phyloP scores from a whole-genome alignment of 2,797 vertebrate species.

The Sebastes flavidus region DNA sequence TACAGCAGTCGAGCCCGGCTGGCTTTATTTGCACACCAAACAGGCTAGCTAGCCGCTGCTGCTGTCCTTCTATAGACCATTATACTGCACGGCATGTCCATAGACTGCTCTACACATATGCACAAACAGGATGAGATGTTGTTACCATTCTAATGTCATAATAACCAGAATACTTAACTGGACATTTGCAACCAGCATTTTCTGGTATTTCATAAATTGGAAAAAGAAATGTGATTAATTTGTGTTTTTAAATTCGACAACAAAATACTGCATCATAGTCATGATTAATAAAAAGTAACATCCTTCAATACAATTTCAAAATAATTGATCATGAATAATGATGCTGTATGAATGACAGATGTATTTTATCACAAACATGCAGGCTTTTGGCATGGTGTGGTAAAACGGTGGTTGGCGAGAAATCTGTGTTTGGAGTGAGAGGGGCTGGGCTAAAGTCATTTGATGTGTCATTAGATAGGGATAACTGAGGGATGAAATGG shows the following conservation, averaged over 20 bases:
- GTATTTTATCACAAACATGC: neutral
- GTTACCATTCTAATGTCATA: neutral
- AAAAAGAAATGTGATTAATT: neutral
- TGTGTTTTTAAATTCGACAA: no score
- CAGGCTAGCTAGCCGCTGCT: constrained; percentile 67
- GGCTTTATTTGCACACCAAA: constrained; percentile 85
- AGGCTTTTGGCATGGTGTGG: neutral
- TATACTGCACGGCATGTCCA: constrained; percentile 49
- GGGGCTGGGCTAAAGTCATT: neutral
- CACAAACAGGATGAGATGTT: constrained; percentile 5
- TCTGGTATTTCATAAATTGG: neutral
- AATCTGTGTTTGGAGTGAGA: neutral
- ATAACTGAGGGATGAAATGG: neutral
- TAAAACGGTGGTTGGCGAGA: neutral
- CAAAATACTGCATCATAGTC: neutral
- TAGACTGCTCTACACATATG: constrained; percentile 31
- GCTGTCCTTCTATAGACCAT: constrained; percentile 43
- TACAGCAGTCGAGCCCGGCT: constrained; percentile 78
- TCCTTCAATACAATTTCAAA: neutral
- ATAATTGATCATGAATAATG: neutral
- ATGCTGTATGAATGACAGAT: neutral
- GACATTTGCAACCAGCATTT: neutral
- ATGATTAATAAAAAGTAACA: neutral
- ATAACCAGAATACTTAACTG: neutral
- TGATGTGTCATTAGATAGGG: neutral